A percentile compares a stretch with the other conserved stretches of the same genome.
Conservation (phyloP, 1,140 invertebrate genomes). For the Zaprionus kolodkinae region DNA sequence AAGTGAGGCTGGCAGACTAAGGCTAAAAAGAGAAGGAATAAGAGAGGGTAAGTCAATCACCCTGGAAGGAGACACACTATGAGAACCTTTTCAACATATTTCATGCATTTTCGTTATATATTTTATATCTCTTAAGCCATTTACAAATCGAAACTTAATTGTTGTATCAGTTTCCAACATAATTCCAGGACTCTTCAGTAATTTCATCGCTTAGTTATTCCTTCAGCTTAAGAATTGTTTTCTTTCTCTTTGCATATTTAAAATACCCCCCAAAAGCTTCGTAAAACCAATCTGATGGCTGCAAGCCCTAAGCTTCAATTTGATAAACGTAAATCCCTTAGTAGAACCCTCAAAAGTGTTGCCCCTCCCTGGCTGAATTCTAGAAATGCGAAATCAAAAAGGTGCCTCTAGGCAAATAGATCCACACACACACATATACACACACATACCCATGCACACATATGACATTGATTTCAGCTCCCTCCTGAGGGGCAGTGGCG, state of each 20-base stretch:
- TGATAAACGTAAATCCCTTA: conserved; percentile 67
- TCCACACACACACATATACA: conserved; percentile 22
- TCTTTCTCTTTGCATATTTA: conserved; percentile 7
- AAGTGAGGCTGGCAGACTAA: not conserved
- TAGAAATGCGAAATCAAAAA: conserved; percentile 60
- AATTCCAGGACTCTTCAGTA: not conserved
- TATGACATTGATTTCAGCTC: conserved; percentile 66
- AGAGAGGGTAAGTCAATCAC: not conserved
- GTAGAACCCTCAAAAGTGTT: conserved; percentile 53
- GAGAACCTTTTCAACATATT: not conserved
- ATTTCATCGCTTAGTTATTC: not conserved
- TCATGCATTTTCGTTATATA: not conserved
- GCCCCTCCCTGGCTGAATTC: not conserved
- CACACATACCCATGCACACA: not conserved
- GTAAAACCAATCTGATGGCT: conserved; percentile 58
- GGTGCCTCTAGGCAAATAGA: conserved; percentile 58
- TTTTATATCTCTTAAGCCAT: not conserved
- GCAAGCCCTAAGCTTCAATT: conserved; percentile 70
- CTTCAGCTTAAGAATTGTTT: conserved; percentile 4
- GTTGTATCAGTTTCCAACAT: not conserved
- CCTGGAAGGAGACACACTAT: not conserved
- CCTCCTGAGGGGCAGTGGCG: not conserved
- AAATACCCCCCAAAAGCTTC: conserved; percentile 4
- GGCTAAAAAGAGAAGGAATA: not conserved
- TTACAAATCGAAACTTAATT: not conserved